Evolutionary conservation across 2,888 invertebrate species (phyloP).

Genomic region (Drosophila anceps): DNA sequence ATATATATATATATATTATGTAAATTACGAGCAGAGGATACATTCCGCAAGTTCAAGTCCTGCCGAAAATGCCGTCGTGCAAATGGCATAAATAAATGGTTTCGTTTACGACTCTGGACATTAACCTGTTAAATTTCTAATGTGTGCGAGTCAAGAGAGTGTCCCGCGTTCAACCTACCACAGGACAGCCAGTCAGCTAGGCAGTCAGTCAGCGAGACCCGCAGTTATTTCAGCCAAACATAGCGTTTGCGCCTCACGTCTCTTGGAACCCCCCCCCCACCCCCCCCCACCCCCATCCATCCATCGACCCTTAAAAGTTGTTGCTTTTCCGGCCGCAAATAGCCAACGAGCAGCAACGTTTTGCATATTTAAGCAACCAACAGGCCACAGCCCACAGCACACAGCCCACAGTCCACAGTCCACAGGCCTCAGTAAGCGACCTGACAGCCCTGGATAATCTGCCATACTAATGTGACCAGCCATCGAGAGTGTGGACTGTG

Average conservation of each 20-base stretch:
- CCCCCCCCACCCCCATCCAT: too few relatives aligned
- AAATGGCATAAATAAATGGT: constrained; percentile 80
- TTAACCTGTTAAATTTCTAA: constrained; percentile 82
- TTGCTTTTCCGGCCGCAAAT: constrained; percentile 71
- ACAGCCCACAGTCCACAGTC: constrained; percentile 39
- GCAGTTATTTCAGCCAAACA: constrained; percentile 57
- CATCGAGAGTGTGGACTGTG: not conserved
- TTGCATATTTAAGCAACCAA: constrained; percentile 78
- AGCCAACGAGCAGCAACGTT: constrained; percentile 68
- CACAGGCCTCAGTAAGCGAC: constrained; percentile 61
- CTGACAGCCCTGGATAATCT: constrained; percentile 73
- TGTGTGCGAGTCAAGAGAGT: constrained; percentile 66
- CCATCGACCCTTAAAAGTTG: constrained; percentile 33
- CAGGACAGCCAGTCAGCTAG: constrained; percentile 3
- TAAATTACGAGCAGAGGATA: constrained; percentile 63
- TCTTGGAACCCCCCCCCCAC: not conserved
- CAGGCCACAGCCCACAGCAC: constrained; percentile 48
- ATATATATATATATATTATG: constrained; percentile 65
- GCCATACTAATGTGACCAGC: constrained; percentile 72
- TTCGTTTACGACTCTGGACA: constrained; percentile 82
- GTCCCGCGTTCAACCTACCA: constrained; percentile 22
- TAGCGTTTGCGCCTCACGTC: constrained; percentile 9
- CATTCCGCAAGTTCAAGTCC: constrained; percentile 41
- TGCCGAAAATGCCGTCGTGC: constrained; percentile 60
- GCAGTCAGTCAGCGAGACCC: constrained; percentile 40